These are phyloP conservation scores for Caenorhabditis inopinata DNA, from an alignment of 1,140 invertebrate genomes.

Conservation along the genomic window DNA sequence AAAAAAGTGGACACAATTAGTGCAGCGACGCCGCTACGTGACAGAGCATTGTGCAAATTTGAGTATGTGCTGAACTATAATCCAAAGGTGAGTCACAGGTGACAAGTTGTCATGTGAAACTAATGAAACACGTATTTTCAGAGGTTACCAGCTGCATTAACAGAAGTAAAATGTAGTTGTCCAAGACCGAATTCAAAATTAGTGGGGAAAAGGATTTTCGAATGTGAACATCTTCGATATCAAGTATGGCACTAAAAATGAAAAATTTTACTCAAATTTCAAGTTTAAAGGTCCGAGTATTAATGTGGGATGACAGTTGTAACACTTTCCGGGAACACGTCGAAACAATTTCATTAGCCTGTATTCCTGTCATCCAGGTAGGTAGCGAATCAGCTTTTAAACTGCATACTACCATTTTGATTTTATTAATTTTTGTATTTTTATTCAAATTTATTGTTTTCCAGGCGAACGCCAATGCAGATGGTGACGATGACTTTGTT, in stretches of 20 bases:
- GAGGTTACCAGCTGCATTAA: constrained; percentile 65
- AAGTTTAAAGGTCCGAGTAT: constrained; percentile 54
- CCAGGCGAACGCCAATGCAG: constrained; percentile 64
- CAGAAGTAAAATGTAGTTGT: constrained; percentile 66
- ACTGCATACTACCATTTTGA: too few relatives aligned
- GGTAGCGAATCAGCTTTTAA: constrained; percentile 5
- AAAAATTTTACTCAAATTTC: not conserved
- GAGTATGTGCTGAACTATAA: constrained; percentile 66
- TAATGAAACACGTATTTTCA: constrained; percentile 42
- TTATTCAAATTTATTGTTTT: constrained; percentile 39
- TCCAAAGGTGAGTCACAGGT: constrained; percentile 55
- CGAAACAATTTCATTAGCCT: constrained; percentile 62
- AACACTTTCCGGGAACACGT: constrained; percentile 58
- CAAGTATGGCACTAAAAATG: constrained; percentile 45
- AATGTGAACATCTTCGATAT: constrained; percentile 64
- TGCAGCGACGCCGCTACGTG: constrained; percentile 60
- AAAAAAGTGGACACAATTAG: constrained; percentile 60
- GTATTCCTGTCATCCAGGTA: constrained; percentile 65
- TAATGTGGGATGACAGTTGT: constrained; percentile 65
- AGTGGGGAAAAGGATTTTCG: constrained; percentile 64
- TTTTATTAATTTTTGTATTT: not conserved
- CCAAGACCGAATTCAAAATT: constrained; percentile 58
- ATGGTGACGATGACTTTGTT: constrained; percentile 60
- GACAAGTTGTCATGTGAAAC: too few relatives aligned
- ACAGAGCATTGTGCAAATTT: constrained; percentile 64